Conservation (phyloP, 1,140 invertebrate species). For the Cydia splendana region DNA sequence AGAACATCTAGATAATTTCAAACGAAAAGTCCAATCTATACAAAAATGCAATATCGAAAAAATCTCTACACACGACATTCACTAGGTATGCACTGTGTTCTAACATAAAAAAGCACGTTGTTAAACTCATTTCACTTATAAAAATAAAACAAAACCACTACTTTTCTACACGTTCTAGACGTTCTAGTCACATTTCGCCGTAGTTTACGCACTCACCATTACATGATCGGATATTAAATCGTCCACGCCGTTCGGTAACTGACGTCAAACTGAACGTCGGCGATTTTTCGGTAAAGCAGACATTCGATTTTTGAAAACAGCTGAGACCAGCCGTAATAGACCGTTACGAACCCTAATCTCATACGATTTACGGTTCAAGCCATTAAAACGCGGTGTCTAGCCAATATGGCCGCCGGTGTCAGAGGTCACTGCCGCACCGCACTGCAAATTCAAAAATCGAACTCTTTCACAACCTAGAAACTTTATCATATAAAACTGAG, state of each 20-base stretch:
- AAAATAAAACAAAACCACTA: conserved; percentile 51
- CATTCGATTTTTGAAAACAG: conserved; percentile 73
- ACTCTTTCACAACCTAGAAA: background rate
- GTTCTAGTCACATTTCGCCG: conserved; percentile 46
- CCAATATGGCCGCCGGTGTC: conserved; percentile 36
- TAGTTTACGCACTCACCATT: conserved; percentile 67
- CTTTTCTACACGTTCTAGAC: conserved; percentile 41
- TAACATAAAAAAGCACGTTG: conserved; percentile 53
- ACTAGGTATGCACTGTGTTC: conserved; percentile 49
- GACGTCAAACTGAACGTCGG: conserved; percentile 61
- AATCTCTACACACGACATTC: conserved; percentile 59
- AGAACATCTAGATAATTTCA: conserved; percentile 21
- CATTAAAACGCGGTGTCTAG: conserved; percentile 37
- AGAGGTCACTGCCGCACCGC: conserved; percentile 46
- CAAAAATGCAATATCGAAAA: conserved; percentile 36
- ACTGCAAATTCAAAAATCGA: conserved; percentile 34
- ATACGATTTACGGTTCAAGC: conserved; percentile 1
- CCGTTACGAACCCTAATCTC: conserved; percentile 16
- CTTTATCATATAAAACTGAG: background rate
- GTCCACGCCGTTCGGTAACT: conserved; percentile 57
- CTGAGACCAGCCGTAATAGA: conserved; percentile 55
- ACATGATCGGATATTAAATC: conserved; percentile 59
- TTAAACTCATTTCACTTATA: conserved; percentile 47
- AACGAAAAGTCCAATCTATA: conserved; percentile 45
- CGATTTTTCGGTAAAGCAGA: conserved; percentile 12